A percentile compares a stretch with the other conserved stretches of the same genome.
Evolutionary conservation across 2,797 vertebrate genomes (phyloP).

Genomic region (Psittacula derbiana): DNA sequence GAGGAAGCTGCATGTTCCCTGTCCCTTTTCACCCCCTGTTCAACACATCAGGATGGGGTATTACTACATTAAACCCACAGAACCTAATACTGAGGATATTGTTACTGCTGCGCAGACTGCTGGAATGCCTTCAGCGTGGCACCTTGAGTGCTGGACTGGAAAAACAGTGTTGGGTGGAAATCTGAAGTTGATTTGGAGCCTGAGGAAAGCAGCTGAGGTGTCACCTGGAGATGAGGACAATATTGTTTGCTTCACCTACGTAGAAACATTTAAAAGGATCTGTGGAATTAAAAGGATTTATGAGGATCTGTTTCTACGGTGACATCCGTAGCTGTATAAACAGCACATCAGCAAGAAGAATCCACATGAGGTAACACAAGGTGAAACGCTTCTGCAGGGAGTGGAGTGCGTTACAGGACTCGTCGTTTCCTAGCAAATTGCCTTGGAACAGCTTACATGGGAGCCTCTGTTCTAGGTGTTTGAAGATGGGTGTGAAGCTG

Average conservation of each 20-base stretch:
- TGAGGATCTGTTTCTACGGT: slow-evolving; percentile 25
- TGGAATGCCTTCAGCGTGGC: neutral
- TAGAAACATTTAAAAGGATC: slow-evolving; percentile 53
- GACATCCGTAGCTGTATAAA: neutral
- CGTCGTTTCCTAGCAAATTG: neutral
- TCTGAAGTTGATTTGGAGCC: neutral
- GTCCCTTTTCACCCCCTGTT: neutral
- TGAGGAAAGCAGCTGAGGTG: neutral
- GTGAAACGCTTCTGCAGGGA: neutral
- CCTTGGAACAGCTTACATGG: neutral
- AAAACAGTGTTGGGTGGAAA: neutral
- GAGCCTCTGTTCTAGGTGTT: neutral
- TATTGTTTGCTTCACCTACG: neutral
- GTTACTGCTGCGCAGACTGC: neutral
- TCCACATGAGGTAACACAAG: neutral
- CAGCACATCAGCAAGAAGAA: neutral
- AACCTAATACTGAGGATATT: accelerated
- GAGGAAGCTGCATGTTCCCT: neutral
- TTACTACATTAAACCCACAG: neutral
- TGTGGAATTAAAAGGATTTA: slow-evolving; percentile 38
- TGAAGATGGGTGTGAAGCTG: neutral
- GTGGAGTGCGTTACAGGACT: too few species aligned
- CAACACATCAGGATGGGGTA: neutral
- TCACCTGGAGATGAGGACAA: neutral
- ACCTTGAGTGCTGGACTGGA: neutral